Percentiles rank a stretch among this genome's conserved stretches.
These are phyloP conservation scores for Sussaba pulchella DNA, from an alignment of 2,888 invertebrate species.

Conservation along the genomic window DNA sequence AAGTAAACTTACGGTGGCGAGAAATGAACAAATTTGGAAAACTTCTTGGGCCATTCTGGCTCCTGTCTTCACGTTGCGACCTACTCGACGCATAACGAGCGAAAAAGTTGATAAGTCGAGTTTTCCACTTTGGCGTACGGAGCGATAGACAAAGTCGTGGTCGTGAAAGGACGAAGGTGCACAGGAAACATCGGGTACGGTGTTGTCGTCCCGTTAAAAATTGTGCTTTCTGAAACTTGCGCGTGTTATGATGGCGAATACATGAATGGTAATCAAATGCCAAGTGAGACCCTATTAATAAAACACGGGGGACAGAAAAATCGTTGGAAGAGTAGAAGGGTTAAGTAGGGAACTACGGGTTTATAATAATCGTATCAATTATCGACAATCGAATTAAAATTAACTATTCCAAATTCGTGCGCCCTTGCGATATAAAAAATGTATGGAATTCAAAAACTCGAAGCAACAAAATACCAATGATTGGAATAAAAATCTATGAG, in stretches of 20 bases:
- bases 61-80: slow-evolving; percentile 24
- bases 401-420: not conserved
- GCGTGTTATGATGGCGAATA: not conserved
- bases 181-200: not conserved
- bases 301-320: not conserved
- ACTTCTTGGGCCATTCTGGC: slow-evolving; percentile 21
- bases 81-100: slow-evolving; percentile 9
- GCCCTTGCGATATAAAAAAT: no score
- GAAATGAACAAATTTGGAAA: slow-evolving; percentile 56
- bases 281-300: not conserved
- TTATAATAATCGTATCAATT: not conserved
- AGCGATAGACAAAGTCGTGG: slow-evolving; percentile 21
- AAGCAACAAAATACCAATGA: no score
- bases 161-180: not conserved
- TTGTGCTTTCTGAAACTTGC: not conserved
- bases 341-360: not conserved
- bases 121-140: slow-evolving; percentile 43
- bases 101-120: slow-evolving; percentile 57
- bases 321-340: not conserved
- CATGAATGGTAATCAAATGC: slow-evolving; percentile 3
- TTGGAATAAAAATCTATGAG: no score
- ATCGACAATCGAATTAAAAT: not conserved
- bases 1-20: slow-evolving; percentile 20
- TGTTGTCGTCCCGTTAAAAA: not conserved
- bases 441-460: no score